phyloP scores from a whole-genome alignment of 1,140 invertebrate genomes.

The Hypsibius dujardini region DNA sequence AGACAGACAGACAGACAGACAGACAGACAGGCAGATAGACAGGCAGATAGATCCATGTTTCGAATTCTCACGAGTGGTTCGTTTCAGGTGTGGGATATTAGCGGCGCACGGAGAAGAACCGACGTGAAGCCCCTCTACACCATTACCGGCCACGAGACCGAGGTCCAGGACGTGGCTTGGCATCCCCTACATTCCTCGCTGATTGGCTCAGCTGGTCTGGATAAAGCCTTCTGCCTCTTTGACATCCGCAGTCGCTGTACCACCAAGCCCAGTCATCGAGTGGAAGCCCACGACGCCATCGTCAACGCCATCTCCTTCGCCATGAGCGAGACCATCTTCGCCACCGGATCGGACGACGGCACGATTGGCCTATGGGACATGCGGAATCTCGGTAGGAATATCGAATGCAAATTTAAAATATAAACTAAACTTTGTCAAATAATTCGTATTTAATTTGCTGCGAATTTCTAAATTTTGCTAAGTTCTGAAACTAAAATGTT shows the following conservation, averaged over 20 bases:
- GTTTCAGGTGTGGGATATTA: not conserved
- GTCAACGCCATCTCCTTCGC: constrained; percentile 17
- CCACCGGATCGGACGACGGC: not conserved
- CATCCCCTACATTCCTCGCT: not conserved
- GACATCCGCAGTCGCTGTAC: not conserved
- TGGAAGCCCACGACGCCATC: not conserved
- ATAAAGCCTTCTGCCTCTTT: constrained; percentile 8
- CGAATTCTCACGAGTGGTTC: no score
- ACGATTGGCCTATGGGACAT: constrained; percentile 8
- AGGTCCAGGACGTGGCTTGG: constrained; percentile 6
- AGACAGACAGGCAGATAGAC: no score
- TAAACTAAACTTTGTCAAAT: no score
- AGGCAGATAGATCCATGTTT: no score
- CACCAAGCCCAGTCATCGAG: not conserved
- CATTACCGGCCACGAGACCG: not conserved
- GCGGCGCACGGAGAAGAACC: not conserved
- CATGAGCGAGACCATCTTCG: not conserved
- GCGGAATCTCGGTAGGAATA: not conserved
- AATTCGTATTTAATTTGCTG: no score
- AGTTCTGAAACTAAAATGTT: no score
- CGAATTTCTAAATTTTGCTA: no score
- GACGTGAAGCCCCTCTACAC: not conserved
- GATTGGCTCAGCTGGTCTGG: not conserved
- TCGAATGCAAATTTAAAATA: no score
- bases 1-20: no score